Conservation (phyloP, 2,888 invertebrate genomes). For the Tetragonisca angustula region DNA sequence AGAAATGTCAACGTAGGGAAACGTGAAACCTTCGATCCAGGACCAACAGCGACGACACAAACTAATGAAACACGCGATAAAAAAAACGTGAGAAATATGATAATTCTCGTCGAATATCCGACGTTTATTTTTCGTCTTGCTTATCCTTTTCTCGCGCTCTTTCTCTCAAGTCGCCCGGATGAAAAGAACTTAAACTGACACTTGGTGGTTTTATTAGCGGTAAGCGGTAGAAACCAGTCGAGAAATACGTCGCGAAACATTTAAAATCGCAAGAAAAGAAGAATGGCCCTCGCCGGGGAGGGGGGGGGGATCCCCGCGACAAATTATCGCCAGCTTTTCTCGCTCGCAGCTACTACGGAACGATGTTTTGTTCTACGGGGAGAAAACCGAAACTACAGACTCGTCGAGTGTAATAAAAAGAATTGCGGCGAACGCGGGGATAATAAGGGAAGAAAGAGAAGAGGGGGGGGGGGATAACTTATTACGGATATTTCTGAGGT, state of each 20-base stretch:
- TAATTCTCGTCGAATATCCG: not conserved
- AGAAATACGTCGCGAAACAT: slow-evolving; percentile 50
- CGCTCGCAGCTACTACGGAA: slow-evolving; percentile 18
- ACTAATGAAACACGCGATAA: not conserved
- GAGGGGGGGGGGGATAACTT: not conserved
- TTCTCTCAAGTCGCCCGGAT: slow-evolving; percentile 4
- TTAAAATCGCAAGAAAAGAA: slow-evolving; percentile 60
- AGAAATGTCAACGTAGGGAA: not conserved
- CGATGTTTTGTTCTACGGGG: slow-evolving; percentile 1
- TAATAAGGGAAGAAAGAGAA: not conserved
- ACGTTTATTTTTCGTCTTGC: not conserved
- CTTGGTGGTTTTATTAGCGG: slow-evolving; percentile 50
- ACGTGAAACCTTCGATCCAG: not conserved
- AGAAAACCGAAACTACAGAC: slow-evolving; percentile 2
- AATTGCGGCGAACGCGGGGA: not conserved
- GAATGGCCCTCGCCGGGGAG: slow-evolving; percentile 47
- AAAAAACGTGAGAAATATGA: not conserved
- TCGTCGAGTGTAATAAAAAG: not conserved
- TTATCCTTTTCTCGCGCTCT: not conserved
- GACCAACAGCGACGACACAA: not conserved
- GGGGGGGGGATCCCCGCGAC: slow-evolving; percentile 44
- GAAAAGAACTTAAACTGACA: slow-evolving; percentile 47
- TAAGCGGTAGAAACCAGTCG: slow-evolving; percentile 36
- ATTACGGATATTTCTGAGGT: not conserved
- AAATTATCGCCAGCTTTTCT: slow-evolving; percentile 58